Evolutionary conservation across 2,113 vertebrate species (phyloP), one percentile per base, ranked within the genome.

Genomic region (Meriones unguiculatus): DNA sequence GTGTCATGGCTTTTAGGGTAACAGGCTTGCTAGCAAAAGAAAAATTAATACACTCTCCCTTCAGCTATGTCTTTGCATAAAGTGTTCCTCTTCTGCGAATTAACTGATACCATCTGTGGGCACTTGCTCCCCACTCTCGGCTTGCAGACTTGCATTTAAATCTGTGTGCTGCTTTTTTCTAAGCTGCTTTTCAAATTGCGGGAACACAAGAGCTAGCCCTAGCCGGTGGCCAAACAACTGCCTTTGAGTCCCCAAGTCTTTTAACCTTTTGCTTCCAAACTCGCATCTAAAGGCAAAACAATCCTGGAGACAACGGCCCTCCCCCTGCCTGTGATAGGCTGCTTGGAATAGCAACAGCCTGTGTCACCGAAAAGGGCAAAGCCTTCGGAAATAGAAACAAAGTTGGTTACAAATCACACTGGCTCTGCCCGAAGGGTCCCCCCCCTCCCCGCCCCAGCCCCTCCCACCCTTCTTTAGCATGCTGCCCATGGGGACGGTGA

Each of bases 341-440:
- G 98, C 98, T 97, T 91, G 96, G 98, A 98, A 99, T 98, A 98
- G 98, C 98, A 98, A 98, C 98, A 98, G 98, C 95, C 97, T 97
- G 98, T 98, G 98, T 98, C 98, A 98, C 98, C 50, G 97, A 88
- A 97, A 98, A 98, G 98, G 98, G 98, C 98, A 98, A 98, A 98
- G 98, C 98, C 98, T 98, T 98, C 98, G 97, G 98, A 98, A 99
- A 98, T 98, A 98, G 98, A 98, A 98, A 98, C 98, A 98, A 99
- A 99, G 98, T 98, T 99, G 96, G 97, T 98, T 97, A 94, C 98
- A 95, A 98, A 97, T 97, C 98, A 98, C 98, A 98, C 95, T 67
- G 97, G 97, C 97, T 98, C 97, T 96, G 81, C 97, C 0, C 46
- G 98, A 97, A 97, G 91, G 89, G 90, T 82, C 54, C n/a, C 65